A percentile compares a stretch with the other conserved stretches of the same genome.
These are phyloP conservation scores for Drosophila putrida DNA, from an alignment of 2,888 invertebrate genomes.

Conservation along the genomic window DNA sequence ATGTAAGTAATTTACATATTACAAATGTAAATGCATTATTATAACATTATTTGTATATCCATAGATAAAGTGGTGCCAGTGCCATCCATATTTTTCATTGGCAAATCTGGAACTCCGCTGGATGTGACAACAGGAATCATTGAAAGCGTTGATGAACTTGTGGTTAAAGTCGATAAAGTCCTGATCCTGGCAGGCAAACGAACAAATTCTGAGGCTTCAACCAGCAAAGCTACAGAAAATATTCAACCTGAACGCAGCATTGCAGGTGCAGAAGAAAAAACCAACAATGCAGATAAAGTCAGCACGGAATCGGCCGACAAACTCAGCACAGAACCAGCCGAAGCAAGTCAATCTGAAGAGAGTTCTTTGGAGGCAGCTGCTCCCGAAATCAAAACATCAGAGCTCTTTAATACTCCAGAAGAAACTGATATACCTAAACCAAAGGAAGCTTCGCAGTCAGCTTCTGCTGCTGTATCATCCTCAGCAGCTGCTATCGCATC, in stretches of 20 bases:
- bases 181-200: conserved; percentile 64
- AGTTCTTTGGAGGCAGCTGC: background rate
- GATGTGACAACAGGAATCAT: conserved; percentile 91
- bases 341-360: background rate
- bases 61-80: conserved; percentile 91
- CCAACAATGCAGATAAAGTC: background rate
- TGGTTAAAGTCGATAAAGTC: conserved; percentile 88
- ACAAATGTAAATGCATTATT: no score
- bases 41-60: background rate
- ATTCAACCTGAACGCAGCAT: conserved; percentile 28
- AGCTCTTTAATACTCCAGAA: background rate
- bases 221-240: conserved; percentile 7
- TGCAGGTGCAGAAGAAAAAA: conserved; percentile 50
- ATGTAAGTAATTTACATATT: conserved; percentile 53
- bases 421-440: background rate
- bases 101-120: conserved; percentile 91
- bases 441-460: no score
- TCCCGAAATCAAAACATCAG: background rate
- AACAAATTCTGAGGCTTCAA: conserved; percentile 4
- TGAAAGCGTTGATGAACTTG: conserved; percentile 87
- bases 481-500: conserved; percentile 40
- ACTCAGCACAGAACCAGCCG: background rate
- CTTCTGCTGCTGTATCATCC: conserved; percentile 6
- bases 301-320: background rate
- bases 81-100: conserved; percentile 95